A percentile compares a stretch with the other conserved stretches of the same genome.
Evolutionary conservation across 2,113 vertebrate genomes (phyloP).

Genomic region (Tragelaphus buxtoni): DNA sequence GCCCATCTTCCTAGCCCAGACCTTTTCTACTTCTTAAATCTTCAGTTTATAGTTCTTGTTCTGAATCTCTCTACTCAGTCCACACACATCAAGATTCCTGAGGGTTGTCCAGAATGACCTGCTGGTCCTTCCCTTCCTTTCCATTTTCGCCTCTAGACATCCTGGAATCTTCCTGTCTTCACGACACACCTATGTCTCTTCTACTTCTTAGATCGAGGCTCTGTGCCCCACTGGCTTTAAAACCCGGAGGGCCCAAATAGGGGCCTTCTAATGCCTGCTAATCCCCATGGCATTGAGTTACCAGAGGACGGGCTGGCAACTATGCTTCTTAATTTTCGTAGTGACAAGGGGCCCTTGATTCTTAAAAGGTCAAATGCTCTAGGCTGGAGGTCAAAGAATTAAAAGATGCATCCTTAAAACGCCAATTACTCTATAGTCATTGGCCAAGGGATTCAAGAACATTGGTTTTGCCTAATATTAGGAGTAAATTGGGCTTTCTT

Average conservation of each 20-base stretch:
- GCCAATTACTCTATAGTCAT: background rate
- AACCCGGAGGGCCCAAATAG: background rate
- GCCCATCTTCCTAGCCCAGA: background rate
- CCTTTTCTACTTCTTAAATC: background rate
- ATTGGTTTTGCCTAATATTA: background rate
- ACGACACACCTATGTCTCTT: background rate
- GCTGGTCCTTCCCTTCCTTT: background rate
- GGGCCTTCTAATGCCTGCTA: background rate
- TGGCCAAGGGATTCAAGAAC: background rate
- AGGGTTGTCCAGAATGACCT: background rate
- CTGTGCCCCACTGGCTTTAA: background rate
- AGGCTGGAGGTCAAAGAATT: background rate
- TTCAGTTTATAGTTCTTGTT: background rate
- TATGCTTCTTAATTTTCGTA: background rate
- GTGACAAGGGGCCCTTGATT: background rate
- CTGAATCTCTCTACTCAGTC: background rate
- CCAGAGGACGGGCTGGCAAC: background rate
- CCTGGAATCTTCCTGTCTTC: background rate
- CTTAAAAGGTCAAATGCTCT: background rate
- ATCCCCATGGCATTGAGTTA: background rate
- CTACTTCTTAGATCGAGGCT: background rate
- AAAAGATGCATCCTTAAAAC: background rate
- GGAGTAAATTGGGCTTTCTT: background rate
- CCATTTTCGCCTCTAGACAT: background rate
- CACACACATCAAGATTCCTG: rapidly evolving